Evolutionary conservation across 2,797 vertebrate genomes (phyloP).

Genomic region (Helarctos malayanus): DNA sequence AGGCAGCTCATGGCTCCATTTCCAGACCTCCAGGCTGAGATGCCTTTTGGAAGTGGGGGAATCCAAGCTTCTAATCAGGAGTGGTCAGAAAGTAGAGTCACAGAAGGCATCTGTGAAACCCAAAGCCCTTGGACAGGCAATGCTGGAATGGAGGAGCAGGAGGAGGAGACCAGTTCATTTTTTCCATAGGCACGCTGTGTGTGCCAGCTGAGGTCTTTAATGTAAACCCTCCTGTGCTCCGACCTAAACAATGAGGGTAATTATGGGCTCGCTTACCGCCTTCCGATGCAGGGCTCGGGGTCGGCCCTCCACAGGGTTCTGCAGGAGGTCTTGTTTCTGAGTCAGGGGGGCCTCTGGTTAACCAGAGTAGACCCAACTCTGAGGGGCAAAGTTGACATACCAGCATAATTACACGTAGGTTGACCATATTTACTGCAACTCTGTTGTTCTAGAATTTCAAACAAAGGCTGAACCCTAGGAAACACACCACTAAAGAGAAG

Average conservation of each 20-base stretch:
- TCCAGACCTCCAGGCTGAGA: constrained; percentile 61
- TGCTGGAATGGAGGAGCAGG: background rate
- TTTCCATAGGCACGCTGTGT: constrained; percentile 73
- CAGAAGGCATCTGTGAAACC: constrained; percentile 74
- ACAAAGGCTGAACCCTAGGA: constrained; percentile 86
- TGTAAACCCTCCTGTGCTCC: constrained; percentile 80
- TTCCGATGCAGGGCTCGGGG: constrained; percentile 65
- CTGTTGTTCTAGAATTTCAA: constrained; percentile 87
- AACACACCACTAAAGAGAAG: constrained; percentile 87
- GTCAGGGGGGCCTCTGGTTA: constrained; percentile 76
- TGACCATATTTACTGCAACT: constrained; percentile 86
- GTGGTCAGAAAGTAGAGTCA: constrained; percentile 73
- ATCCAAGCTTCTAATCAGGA: constrained; percentile 72
- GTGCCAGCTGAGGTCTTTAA: constrained; percentile 81
- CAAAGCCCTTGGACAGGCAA: constrained; percentile 67
- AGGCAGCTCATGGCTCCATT: background rate
- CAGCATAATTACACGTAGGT: constrained; percentile 84
- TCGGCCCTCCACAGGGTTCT: constrained; percentile 74
- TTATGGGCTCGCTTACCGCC: constrained; percentile 76
- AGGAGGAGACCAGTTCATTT: constrained; percentile 48
- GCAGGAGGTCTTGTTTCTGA: constrained; percentile 76
- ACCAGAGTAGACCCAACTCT: constrained; percentile 71
- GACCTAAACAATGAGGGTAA: constrained; percentile 73
- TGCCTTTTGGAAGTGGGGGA: constrained; percentile 22
- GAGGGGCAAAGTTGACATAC: constrained; percentile 83